Evolutionary conservation across 2,113 vertebrate species (phyloP).

Genomic region (Myodes glareolus): DNA sequence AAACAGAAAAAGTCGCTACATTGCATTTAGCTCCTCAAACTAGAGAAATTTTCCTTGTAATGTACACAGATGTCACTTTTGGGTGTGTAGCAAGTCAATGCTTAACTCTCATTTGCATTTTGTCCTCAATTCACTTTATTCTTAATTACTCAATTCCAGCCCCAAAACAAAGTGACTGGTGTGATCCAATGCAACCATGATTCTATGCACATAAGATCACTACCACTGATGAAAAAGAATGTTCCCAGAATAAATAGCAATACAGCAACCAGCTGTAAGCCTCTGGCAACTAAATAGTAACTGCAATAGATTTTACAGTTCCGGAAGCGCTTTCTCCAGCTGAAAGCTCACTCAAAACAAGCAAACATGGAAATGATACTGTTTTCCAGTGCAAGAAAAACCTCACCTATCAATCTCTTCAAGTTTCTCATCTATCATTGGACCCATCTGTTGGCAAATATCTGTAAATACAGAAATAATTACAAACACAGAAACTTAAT

Average conservation of each 20-base stretch:
- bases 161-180: conserved; percentile 10
- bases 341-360: neutral
- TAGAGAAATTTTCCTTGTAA: neutral
- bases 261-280: neutral
- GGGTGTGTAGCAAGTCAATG: neutral
- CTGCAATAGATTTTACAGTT: neutral
- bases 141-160: conserved; percentile 24
- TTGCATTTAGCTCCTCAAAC: neutral
- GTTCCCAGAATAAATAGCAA: neutral
- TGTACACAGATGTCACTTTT: neutral
- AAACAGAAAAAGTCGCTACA: neutral
- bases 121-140: conserved; percentile 29
- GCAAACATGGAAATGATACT: neutral
- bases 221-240: neutral
- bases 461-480: conserved; percentile 86
- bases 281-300: conserved; percentile 5
- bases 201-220: neutral
- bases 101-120: neutral
- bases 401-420: conserved; percentile 97
- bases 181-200: neutral
- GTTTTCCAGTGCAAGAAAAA: neutral
- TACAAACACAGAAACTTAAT: conserved; percentile 45
- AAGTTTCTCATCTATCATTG: conserved; percentile 97
- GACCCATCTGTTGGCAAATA: conserved; percentile 98
- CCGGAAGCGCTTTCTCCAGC: neutral